Base-by-base conservation (phyloP, 2,888 invertebrate species). In the Isoperla grammatica region DNA sequence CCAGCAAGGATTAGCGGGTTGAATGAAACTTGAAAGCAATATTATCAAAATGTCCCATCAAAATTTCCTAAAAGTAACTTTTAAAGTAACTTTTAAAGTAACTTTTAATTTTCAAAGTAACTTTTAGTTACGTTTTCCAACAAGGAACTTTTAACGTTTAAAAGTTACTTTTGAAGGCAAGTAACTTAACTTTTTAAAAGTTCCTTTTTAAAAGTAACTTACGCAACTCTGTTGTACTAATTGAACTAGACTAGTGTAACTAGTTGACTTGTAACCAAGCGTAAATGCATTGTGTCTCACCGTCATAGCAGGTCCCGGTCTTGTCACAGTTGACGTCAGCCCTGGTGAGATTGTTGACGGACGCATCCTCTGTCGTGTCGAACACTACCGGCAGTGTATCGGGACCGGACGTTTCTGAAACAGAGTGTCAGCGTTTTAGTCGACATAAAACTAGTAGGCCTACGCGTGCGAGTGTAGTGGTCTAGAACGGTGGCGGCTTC, bases 231-330 rank as follows among this genome's bases (percentile, higher is more conserved):
- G 13, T n/a, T 39, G 15, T 20, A 56, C 13, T 15, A 17, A 40
- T 13, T 23, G 1, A 57, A 57, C 8, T 15, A 45, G 40, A 35
- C n/a, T 8, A 43, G 53, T 48, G 42, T 12, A 17, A 53, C 39
- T 35, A 4, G n/a, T 8, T 55, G 5, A 20, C 12, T n/a, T 15
- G n/a, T n/a, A n/a, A n/a, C n/a, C n/a, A n/a, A n/a, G n/a, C n/a
- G n/a, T n/a, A n/a, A n/a, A n/a, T 56, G 3, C 37, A 43, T 29
- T 23, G 42, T 64, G 29, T 67, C 75, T 80, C 80, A 94, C 94
- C 94, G 76, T 95, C 92, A 71, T 95, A 95, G 72, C 95, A 95
- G 66, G 94, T 94, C 72, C 95, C 95, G 58, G 92, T 93, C 72
- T 92, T 91, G 76, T 95, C 95, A 73, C 95, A 95, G 76, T 94